Conservation (phyloP, 2,113 vertebrate genomes). For the Neoarius graeffei region DNA sequence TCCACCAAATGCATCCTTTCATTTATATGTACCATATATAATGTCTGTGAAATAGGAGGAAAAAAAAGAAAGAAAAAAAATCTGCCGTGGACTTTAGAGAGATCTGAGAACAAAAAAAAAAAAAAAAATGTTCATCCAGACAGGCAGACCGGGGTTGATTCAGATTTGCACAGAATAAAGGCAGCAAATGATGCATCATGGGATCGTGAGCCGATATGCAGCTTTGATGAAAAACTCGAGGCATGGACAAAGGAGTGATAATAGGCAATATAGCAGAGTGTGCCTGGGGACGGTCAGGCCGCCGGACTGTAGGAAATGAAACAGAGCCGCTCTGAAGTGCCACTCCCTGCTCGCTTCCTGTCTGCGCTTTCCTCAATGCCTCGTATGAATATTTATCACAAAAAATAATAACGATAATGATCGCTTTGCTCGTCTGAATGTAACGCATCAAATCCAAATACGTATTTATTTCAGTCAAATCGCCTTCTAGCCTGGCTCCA, state of each 20-base stretch:
- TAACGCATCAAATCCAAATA: slow-evolving; percentile 50
- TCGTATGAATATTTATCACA: slow-evolving; percentile 70
- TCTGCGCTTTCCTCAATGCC: slow-evolving; percentile 53
- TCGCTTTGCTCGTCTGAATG: slow-evolving; percentile 57
- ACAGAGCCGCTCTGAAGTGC: slow-evolving; percentile 44
- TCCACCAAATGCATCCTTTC: slow-evolving; percentile 56
- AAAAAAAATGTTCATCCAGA: slow-evolving; percentile 30
- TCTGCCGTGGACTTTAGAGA: slow-evolving; percentile 18
- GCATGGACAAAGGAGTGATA: slow-evolving; percentile 58
- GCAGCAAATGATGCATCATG: slow-evolving; percentile 36
- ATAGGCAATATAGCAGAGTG: slow-evolving; percentile 60
- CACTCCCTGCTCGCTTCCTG: slow-evolving; percentile 21
- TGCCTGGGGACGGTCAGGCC: slow-evolving; percentile 57
- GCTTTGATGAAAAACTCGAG: slow-evolving; percentile 52
- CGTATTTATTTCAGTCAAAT: slow-evolving; percentile 32
- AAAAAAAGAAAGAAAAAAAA: background rate
- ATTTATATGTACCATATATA: slow-evolving; percentile 29
- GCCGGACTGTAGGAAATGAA: slow-evolving; percentile 66
- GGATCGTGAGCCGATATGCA: slow-evolving; percentile 49
- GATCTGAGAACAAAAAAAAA: background rate
- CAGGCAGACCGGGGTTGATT: slow-evolving; percentile 36
- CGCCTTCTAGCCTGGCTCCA: background rate
- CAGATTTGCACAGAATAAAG: slow-evolving; percentile 43
- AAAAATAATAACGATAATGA: slow-evolving; percentile 58
- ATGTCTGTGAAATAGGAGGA: slow-evolving; percentile 36